Evolutionary conservation across 2,888 invertebrate species (phyloP), one percentile per base, ranked within the genome.

Genomic region (Scaptodrosophila latifasciaeformis): DNA sequence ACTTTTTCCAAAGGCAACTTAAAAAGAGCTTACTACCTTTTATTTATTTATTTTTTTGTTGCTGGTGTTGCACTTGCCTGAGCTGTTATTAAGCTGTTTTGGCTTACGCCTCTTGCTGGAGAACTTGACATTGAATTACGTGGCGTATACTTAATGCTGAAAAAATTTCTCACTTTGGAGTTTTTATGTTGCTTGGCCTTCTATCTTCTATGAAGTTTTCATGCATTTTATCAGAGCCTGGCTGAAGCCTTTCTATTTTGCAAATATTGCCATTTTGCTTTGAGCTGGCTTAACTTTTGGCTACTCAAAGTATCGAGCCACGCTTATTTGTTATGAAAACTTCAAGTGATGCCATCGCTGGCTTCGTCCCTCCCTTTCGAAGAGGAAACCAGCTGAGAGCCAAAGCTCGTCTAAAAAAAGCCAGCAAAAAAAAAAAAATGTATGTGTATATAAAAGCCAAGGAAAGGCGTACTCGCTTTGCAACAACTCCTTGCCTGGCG

Each of bases 311-410:
- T 63, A 75, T 79, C 69, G 72, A 68, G 69, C 53, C 54, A 56
- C 66, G 57, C 61, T 75, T 75, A 68, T 71, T 75, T 72, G 72
- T 67, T 79, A 61, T 63, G 59, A 63, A 71, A 72, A 64, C 74
- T 77, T 71, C 30, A 59, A 65, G 62, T 44, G 51, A 40, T 7
- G 24, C 24, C 24, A 24, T 7, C 24, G n/a, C n/a, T n/a, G n/a
- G n/a, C n/a, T n/a, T n/a, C n/a, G n/a, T n/a, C n/a, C n/a, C n/a
- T n/a, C n/a, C n/a, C n/a, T n/a, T n/a, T n/a, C n/a, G n/a, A n/a
- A n/a, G n/a, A 46, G 35, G 27, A 24, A 24, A 24, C 4, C 24
- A 24, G 24, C 24, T 24, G 3, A 24, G 7, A 24, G 24, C 24
- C 24, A 24, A 24, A 3, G 7, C 4, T 24, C 24, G 24, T 3